Base-by-base conservation (phyloP, 2,888 invertebrate species). In the Caenorhabditis becei region DNA sequence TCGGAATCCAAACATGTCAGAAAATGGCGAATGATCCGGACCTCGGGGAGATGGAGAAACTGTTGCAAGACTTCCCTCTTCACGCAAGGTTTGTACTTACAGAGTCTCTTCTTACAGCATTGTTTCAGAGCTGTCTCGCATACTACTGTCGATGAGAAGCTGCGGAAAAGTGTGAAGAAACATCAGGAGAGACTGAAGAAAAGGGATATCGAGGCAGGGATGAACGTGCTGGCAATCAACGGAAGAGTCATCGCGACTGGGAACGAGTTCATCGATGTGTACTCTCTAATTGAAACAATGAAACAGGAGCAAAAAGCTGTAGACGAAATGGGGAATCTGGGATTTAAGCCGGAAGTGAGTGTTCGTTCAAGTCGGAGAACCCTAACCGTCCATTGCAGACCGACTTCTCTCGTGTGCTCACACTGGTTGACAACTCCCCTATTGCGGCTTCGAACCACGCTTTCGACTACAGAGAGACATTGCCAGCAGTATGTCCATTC, bases 11-110 rank as follows among this genome's bases (percentile, higher is more conserved):
- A 92, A 97, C 98, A 0, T 96, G 97, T 0, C 95, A 95, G 85
- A 94, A 95, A 63, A 74, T 86, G n/a, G 94, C 95, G 63, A 80
- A 81, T 18, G 70, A 71, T 0, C 79, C 79, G 23, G 94, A 96
- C 0, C 93, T 99, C 2, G 94, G 94, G 91, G 94, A 95, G 16
- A 94, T 99, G 66, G 94, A 95, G 44, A 95, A 96, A 88, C 95
- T 97, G 79, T 95, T 97, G 1, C 97, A 98, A 92, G 99, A 99
- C 92, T 99, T 99, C 90, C 99, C 98, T 1, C 78, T 88, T 20
- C 85, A 88, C 56, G 89, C 91, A 14, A 82, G 63, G 63, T 61
- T 37, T 3, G 23, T 8, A 26, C 26, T 28, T 47, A n/a, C 1
- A 32, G 32, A 32, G n/a, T 26, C 23, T 35, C 2, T 26, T 11